Evolutionary conservation across 2,888 invertebrate genomes (phyloP), one percentile per base, ranked within the genome.

Genomic region (Oxystoma pomonae): DNA sequence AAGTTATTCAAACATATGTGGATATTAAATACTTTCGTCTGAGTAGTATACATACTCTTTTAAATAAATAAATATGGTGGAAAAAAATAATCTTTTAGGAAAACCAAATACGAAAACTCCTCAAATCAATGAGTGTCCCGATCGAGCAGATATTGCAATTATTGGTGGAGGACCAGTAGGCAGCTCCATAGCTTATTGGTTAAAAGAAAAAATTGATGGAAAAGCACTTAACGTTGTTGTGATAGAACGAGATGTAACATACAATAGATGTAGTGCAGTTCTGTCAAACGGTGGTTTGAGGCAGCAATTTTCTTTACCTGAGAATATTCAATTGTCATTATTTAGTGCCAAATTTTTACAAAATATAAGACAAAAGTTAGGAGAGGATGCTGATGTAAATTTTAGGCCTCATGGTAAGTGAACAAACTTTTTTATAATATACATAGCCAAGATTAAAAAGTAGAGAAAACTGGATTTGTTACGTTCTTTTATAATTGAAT

Each of bases 101-200:
- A 35, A 35, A 35, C 35, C 35, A 35, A 35, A 12, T 12, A 7
- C 3, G 5, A 3, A 35, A 35, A 35, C 35, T 7, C 35, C 35
- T 35, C 35, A 7, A 12, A 35, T 35, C 12, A 35, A 35, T 7
- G 35, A 35, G n/a, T 53, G 53, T 75, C 90, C 90, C 20, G 82
- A 83, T 58, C 86, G 90, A 75, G 86, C 88, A 63, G 98, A 99
- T 81, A 80, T 96, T 69, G 83, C 94, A 0, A 86, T 99, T 52
- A 89, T 99, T 69, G 99, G 99, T 1, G 97, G 97, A 53, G 96
- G 96, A 56, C 87, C 90, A 1, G 88, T 98, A 57, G 99, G 98
- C 0, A 90, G 94, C 53, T 89, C 96, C 0, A 86, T 90, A 56
- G 98, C 98, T 0, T 98, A 91, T 78, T 96, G 91, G 90, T 76